Evolutionary conservation across 2,113 vertebrate genomes (phyloP).

Genomic region (Varanus komodoensis): DNA sequence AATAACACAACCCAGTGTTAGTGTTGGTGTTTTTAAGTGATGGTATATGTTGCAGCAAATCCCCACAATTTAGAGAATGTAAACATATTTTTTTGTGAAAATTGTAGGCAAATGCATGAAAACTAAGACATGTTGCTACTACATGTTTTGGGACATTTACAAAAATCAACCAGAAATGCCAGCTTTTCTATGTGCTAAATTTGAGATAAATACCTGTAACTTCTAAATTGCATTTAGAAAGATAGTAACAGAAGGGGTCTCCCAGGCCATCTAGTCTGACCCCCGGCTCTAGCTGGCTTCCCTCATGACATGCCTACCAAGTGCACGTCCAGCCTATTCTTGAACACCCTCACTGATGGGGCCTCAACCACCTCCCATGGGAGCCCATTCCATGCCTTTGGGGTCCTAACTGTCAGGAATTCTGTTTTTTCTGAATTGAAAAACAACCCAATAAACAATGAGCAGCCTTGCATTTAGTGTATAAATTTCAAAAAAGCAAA

Average conservation of each 20-base stretch:
- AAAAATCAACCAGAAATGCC: neutral
- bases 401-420: no score
- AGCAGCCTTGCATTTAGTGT: no score
- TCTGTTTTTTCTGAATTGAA: neutral
- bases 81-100: neutral
- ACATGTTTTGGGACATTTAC: neutral
- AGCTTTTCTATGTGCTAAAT: neutral
- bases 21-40: neutral
- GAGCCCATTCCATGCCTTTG: no score
- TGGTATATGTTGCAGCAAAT: neutral
- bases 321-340: no score
- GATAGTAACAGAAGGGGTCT: no score
- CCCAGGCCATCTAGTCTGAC: no score
- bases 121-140: neutral
- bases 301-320: no score
- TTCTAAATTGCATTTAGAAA: neutral
- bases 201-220: neutral
- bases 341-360: no score
- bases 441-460: no score
- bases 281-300: no score
- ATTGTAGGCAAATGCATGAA: neutral
- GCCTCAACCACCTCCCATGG: no score
- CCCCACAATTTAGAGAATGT: neutral
- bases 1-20: fast-evolving
- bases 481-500: no score